Evolutionary conservation across 2,888 invertebrate genomes (phyloP).

Genomic region (Tanypteryx hageni): DNA sequence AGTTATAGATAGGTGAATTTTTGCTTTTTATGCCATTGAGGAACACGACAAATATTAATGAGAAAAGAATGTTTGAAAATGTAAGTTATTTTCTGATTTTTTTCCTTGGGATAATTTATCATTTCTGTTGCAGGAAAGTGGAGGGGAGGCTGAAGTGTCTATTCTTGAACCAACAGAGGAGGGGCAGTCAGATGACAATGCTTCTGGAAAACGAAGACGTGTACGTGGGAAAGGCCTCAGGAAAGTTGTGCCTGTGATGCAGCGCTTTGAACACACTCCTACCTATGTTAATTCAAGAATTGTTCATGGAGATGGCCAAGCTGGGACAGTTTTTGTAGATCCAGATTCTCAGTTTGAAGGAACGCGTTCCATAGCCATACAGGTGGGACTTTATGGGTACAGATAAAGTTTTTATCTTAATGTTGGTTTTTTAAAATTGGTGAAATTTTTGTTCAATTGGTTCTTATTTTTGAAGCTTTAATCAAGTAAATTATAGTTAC

Average conservation of each 20-base stretch:
- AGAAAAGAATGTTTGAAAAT: neutral
- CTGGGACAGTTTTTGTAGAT: slow-evolving; percentile 40
- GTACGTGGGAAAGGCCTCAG: slow-evolving; percentile 25
- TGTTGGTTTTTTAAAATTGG: too few species aligned
- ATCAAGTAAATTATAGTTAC: too few species aligned
- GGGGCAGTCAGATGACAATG: slow-evolving; percentile 4
- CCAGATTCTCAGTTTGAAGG: neutral
- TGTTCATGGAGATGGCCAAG: neutral
- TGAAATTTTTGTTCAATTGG: too few species aligned
- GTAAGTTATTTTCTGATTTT: neutral
- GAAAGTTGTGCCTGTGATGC: slow-evolving; percentile 43
- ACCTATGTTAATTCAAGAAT: slow-evolving; percentile 10
- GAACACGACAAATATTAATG: too few species aligned
- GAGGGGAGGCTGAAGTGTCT: neutral
- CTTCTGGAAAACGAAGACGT: neutral
- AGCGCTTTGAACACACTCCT: slow-evolving; percentile 33
- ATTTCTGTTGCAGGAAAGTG: neutral
- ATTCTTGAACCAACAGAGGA: slow-evolving; percentile 15
- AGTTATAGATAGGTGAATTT: too few species aligned
- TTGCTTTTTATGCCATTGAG: too few species aligned
- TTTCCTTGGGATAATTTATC: neutral
- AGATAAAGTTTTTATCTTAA: too few species aligned
- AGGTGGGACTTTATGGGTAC: neutral
- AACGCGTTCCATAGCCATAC: slow-evolving; percentile 50
- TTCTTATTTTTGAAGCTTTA: too few species aligned